These are phyloP conservation scores for Quadriops clusia DNA, from an alignment of 2,888 invertebrate genomes.

Conservation along the genomic window DNA sequence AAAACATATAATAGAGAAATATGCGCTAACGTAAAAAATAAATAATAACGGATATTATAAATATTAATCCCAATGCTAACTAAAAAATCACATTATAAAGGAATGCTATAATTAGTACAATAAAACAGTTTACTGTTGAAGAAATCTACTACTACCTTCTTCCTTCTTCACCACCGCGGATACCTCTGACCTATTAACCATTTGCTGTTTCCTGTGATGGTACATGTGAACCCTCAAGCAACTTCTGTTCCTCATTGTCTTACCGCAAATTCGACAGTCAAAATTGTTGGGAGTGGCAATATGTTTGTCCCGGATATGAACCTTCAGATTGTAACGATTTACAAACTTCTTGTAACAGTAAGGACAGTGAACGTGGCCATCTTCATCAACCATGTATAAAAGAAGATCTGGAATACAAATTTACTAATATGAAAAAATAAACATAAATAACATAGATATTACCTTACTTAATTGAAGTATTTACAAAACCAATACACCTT, in stretches of 20 bases:
- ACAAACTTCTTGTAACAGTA: conserved; percentile 52
- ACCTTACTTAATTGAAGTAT: conserved; percentile 21
- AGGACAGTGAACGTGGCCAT: conserved; percentile 49
- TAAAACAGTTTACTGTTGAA: too few species aligned
- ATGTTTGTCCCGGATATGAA: conserved; percentile 61
- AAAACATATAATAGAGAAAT: too few species aligned
- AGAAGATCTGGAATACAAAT: conserved; percentile 25
- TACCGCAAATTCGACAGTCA: conserved; percentile 58
- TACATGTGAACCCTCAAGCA: conserved; percentile 54
- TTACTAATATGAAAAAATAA: conserved; percentile 22
- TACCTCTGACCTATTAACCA: too few species aligned
- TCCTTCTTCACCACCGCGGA: too few species aligned
- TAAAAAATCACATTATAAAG: conserved; percentile 1
- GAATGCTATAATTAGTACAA: too few species aligned
- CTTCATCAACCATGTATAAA: conserved; percentile 28
- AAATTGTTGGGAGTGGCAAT: conserved; percentile 53
- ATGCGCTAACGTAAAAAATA: too few species aligned
- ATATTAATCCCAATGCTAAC: too few species aligned
- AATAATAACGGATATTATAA: too few species aligned
- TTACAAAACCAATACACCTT: conserved; percentile 20
- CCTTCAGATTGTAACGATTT: conserved; percentile 57
- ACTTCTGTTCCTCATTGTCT: conserved; percentile 51
- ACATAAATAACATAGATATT: conserved; percentile 16
- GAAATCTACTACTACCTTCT: too few species aligned
- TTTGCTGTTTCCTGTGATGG: conserved; percentile 48